phyloP scores from a whole-genome alignment of 2,888 invertebrate species.

The Parasteatoda lunata region DNA sequence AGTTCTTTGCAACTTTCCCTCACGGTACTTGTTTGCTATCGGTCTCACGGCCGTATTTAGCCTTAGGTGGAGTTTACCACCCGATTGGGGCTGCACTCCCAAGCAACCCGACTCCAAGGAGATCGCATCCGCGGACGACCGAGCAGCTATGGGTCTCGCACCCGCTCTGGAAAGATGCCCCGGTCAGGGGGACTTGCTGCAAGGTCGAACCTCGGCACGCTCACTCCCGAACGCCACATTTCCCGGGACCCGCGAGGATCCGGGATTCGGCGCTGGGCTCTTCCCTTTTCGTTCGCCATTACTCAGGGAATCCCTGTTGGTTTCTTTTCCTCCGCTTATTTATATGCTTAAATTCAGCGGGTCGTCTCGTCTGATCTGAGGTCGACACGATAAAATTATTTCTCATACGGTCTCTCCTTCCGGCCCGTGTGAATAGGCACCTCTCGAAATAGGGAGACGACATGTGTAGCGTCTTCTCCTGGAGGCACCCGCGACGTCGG shows the following conservation, averaged over 20 bases:
- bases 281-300: conserved; percentile 72
- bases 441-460: too few species aligned
- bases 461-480: too few species aligned
- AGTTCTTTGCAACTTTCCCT: conserved; percentile 83
- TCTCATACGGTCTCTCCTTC: too few species aligned
- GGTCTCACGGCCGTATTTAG: conserved; percentile 79
- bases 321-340: conserved; percentile 84
- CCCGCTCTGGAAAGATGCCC: too few species aligned
- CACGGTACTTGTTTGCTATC: conserved; percentile 82
- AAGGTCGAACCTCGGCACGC: conserved; percentile 15
- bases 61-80: too few species aligned
- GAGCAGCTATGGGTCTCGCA: too few species aligned
- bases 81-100: too few species aligned
- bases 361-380: conserved; percentile 74
- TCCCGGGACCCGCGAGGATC: not conserved
- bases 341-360: conserved; percentile 81
- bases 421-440: too few species aligned
- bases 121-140: too few species aligned
- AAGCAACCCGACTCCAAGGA: too few species aligned
- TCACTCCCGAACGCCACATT: conserved; percentile 52
- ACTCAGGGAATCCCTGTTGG: conserved; percentile 80
- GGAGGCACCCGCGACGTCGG: too few species aligned
- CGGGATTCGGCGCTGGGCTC: conserved; percentile 55
- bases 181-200: conserved; percentile 71
- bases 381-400: too few species aligned